Percentiles rank a stretch among this genome's conserved stretches.
These are phyloP conservation scores for Dryobates pubescens DNA, from an alignment of 2,797 vertebrate genomes.

Conservation along the genomic window DNA sequence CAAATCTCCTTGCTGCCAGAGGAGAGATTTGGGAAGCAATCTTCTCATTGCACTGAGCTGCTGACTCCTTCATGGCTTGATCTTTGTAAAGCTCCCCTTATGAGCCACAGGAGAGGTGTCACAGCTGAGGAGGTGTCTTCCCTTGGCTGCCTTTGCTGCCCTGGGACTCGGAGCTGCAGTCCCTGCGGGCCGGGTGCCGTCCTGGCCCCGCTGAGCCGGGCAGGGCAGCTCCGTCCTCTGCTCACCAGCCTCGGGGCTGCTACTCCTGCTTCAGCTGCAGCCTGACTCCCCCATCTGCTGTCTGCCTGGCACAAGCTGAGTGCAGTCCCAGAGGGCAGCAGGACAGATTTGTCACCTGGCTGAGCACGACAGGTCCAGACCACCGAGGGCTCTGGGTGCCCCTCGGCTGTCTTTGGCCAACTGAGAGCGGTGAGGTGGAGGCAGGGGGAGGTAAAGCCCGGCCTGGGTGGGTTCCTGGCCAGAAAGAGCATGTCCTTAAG, in stretches of 20 bases:
- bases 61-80: not conserved
- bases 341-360: not conserved
- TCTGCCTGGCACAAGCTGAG: not conserved
- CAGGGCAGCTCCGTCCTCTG: not conserved
- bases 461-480: not conserved
- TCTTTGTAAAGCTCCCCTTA: not conserved
- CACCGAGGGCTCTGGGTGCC: not conserved
- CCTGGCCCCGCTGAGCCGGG: not conserved
- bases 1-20: accelerated
- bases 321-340: not conserved
- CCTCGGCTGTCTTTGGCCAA: not conserved
- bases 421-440: not conserved
- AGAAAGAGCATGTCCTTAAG: not conserved
- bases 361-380: not conserved
- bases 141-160: not conserved
- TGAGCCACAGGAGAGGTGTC: not conserved
- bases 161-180: not conserved
- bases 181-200: not conserved
- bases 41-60: accelerated
- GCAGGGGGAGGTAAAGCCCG: not conserved
- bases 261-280: not conserved
- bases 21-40: not conserved
- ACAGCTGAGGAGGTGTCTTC: not conserved
- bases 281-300: slow-evolving; percentile 14
- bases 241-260: not conserved